A percentile compares a stretch with the other conserved stretches of the same genome.
Evolutionary conservation across 2,113 vertebrate genomes (phyloP).

Genomic region (Otus sunia): DNA sequence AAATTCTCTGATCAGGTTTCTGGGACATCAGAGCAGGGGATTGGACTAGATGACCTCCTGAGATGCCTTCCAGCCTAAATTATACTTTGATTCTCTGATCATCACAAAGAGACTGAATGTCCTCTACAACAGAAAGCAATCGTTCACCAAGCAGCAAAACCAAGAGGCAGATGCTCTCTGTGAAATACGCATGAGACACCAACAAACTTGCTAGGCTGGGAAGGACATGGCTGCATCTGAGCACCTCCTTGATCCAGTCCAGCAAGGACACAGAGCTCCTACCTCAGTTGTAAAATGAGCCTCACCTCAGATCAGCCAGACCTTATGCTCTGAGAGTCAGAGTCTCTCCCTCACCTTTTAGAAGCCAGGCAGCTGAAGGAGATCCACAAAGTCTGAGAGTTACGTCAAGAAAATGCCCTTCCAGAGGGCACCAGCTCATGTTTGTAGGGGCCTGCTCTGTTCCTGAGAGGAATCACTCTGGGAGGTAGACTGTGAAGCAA

Average conservation of each 20-base stretch:
- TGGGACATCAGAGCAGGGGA: background rate
- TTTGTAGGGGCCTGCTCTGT: background rate
- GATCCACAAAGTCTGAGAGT: background rate
- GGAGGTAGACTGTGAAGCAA: background rate
- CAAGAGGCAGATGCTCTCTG: background rate
- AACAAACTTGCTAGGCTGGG: background rate
- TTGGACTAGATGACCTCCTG: background rate
- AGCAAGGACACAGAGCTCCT: background rate
- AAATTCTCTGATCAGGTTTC: background rate
- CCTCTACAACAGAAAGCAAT: background rate
- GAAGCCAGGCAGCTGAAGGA: background rate
- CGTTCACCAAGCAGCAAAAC: background rate
- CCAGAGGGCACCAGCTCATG: background rate
- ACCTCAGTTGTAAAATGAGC: background rate
- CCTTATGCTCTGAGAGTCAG: background rate
- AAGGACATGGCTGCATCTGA: background rate
- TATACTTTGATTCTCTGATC: background rate
- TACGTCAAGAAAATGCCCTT: background rate
- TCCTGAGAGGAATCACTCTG: background rate
- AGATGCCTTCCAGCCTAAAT: background rate
- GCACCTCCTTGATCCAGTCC: background rate
- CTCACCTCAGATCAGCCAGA: background rate
- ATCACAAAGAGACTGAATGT: background rate
- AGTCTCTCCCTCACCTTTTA: background rate
- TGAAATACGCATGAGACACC: background rate